A percentile compares a stretch with the other conserved stretches of the same genome.
Evolutionary conservation across 2,113 vertebrate genomes (phyloP).

Genomic region (Anseranas semipalmata): DNA sequence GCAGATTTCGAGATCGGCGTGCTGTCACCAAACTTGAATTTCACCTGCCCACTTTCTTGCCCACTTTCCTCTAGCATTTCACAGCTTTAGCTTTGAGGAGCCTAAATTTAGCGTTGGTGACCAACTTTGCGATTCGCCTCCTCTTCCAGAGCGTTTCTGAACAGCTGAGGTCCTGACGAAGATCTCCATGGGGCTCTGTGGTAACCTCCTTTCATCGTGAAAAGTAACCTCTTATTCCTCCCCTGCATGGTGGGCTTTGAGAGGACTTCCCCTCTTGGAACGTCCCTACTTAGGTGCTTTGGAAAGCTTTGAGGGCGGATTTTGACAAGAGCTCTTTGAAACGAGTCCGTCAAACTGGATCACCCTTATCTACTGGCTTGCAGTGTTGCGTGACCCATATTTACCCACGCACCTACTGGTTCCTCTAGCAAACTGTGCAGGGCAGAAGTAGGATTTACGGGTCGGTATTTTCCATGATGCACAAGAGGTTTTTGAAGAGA

Average conservation of each 20-base stretch:
- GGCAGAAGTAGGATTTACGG: neutral
- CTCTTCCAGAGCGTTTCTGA: neutral
- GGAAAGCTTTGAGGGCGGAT: neutral
- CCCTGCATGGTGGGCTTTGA: neutral
- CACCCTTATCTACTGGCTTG: neutral
- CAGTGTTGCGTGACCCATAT: neutral
- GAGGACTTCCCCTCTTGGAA: neutral
- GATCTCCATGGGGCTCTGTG: neutral
- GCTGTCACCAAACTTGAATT: slow-evolving; percentile 23
- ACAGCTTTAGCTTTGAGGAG: slow-evolving; percentile 23
- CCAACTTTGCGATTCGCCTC: neutral
- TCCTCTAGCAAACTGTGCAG: neutral
- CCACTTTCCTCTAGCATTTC: neutral
- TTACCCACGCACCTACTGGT: neutral
- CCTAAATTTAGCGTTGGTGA: slow-evolving; percentile 42
- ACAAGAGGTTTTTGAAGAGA: neutral
- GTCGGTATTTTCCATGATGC: neutral
- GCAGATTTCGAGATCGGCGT: neutral
- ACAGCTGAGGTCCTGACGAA: neutral
- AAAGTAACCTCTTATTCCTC: neutral
- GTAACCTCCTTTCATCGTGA: slow-evolving; percentile 14
- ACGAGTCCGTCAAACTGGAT: neutral
- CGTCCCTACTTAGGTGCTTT: neutral
- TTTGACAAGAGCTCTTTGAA: neutral
- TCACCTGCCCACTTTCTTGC: slow-evolving; percentile 63